Base-by-base conservation (phyloP, 2,888 invertebrate species). In the Euplexia lucipara region DNA sequence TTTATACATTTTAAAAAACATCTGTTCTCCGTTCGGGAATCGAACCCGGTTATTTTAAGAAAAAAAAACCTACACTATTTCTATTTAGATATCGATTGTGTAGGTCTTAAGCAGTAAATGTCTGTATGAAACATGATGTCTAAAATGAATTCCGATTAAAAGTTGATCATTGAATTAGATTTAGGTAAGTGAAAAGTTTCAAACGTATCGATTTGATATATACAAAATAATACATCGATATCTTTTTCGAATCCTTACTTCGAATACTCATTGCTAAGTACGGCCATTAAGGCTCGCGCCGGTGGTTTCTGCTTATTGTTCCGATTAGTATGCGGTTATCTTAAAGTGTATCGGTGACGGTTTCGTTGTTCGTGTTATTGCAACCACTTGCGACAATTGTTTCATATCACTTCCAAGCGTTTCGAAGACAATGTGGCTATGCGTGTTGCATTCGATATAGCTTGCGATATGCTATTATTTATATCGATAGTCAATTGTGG, bases 281-380 rank as follows among this genome's bases (percentile, higher is more conserved):
- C 51, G 20, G 37, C 52, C 1, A 70, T 76, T 68, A 76, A 20
- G 48, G 30, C 22, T 30, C 9, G 18, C 42, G 41, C 18, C 39
- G 16, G 61, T 62, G 45, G 65, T 72, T 68, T 68, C 66, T 63
- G 54, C 62, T 74, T 61, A 71, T 79, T 82, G 79, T 76, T 66
- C 42, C 60, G 81, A 79, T 79, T 70, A 81, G 57, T 61, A 49
- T 72, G 71, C 54, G 66, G 68, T 82, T 80, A 82, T 79, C 80
- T 72, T 67, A 66, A 70, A 69, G 64, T 67, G 52, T 79, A 82
- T 70, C 78, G 52, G 48, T 18, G 22, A 61, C 60, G 44, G 44
- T 73, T 65, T 78, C 59, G 64, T 63, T 34, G 30, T 47, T 49
- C 22, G 32, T 44, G 57, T 44, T 75, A 69, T 56, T 65, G 60